Evolutionary conservation across 2,113 vertebrate species (phyloP).

Genomic region (Anas platyrhynchos): DNA sequence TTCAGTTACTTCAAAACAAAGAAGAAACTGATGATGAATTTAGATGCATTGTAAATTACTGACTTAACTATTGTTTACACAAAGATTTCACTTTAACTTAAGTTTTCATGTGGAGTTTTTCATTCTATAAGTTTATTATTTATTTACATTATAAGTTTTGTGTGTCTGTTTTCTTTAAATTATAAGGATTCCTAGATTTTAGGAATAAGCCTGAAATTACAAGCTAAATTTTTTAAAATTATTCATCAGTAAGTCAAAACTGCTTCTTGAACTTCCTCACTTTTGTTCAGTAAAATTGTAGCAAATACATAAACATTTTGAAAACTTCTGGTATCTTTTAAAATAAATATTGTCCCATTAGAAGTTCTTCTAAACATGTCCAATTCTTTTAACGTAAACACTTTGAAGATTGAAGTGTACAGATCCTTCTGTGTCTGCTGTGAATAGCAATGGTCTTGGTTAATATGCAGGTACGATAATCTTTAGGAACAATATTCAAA

Average conservation of each 20-base stretch:
- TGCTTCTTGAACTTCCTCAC: not conserved
- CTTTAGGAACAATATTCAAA: not conserved
- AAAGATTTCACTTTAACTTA: not conserved
- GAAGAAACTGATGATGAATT: not conserved
- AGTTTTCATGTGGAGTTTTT: not conserved
- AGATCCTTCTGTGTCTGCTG: not conserved
- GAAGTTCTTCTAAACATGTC: not conserved
- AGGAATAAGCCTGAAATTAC: not conserved
- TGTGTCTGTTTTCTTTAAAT: not conserved
- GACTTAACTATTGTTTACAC: not conserved
- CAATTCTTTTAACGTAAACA: not conserved
- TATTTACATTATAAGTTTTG: not conserved
- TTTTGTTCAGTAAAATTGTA: not conserved
- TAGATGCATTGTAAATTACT: not conserved
- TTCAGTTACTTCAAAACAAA: not conserved
- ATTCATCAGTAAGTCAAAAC: not conserved
- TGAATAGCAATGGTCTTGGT: not conserved
- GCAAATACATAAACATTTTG: not conserved
- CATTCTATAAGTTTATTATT: not conserved
- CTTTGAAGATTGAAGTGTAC: not conserved
- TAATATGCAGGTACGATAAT: not conserved
- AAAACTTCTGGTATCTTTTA: not conserved
- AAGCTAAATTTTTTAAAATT: not conserved
- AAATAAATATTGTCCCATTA: not conserved
- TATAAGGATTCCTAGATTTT: not conserved